phyloP scores from a whole-genome alignment of 2,888 invertebrate genomes.

The Synergus japonicus region DNA sequence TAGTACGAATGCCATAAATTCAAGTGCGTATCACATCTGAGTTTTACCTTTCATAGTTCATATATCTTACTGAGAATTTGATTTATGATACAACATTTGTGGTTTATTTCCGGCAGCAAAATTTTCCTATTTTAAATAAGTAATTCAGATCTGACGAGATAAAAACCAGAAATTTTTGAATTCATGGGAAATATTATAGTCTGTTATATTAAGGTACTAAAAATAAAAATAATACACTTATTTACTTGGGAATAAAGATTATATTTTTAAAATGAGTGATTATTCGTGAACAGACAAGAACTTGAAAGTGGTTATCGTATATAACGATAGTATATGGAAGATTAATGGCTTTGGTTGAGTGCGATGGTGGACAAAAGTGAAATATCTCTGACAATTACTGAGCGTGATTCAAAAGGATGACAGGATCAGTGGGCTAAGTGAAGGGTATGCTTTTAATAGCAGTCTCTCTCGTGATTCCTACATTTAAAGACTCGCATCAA shows the following conservation, averaged over 20 bases:
- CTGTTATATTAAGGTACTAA: neutral
- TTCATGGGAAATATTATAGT: neutral
- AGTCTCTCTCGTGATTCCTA: neutral
- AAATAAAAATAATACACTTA: neutral
- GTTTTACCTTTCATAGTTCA: neutral
- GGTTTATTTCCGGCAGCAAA: neutral
- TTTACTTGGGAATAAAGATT: neutral
- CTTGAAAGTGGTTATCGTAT: neutral
- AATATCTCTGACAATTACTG: slow-evolving; percentile 31
- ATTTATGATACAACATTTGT: neutral
- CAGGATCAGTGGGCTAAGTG: slow-evolving; percentile 3
- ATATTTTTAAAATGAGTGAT: neutral
- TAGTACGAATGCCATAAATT: neutral
- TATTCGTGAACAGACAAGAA: neutral
- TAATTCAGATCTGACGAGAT: neutral
- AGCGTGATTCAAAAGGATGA: slow-evolving; percentile 18
- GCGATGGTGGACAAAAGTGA: slow-evolving; percentile 8
- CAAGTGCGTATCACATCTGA: neutral
- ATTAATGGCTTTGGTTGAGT: neutral
- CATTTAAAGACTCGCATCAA: neutral
- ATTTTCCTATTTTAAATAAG: neutral
- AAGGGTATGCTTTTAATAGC: neutral
- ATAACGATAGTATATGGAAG: neutral
- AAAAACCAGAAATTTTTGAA: neutral
- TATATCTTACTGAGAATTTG: neutral